Conservation (phyloP, 2,113 vertebrate species). For the Podilymbus podiceps region DNA sequence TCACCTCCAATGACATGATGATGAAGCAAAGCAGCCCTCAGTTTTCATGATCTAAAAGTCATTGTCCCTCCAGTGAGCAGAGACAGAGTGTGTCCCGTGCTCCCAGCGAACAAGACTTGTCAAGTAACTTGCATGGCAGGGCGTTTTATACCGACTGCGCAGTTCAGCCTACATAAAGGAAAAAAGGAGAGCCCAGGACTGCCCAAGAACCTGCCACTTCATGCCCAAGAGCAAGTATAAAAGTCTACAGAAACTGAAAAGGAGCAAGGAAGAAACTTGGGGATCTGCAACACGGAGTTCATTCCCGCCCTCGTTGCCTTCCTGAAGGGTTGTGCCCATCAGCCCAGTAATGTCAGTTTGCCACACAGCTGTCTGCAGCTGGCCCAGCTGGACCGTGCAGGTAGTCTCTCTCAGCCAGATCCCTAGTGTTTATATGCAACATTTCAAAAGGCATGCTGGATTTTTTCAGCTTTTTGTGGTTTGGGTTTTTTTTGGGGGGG, state of each 20-base stretch:
- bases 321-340: background rate
- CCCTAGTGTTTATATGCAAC: background rate
- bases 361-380: background rate
- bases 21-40: background rate
- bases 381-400: background rate
- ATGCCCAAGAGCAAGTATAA: background rate
- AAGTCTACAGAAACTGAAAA: background rate
- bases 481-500: background rate
- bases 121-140: background rate
- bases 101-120: background rate
- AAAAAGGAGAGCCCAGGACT: background rate
- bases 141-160: background rate
- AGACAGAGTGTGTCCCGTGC: rapidly evolving
- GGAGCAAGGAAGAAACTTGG: background rate
- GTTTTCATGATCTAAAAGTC: background rate
- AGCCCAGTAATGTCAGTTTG: background rate
- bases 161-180: background rate
- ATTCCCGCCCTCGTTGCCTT: background rate
- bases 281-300: background rate
- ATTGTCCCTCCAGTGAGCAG: background rate
- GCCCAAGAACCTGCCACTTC: background rate
- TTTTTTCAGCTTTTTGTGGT: background rate
- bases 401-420: background rate
- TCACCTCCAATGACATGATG: background rate
- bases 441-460: background rate